Evolutionary conservation across 2,113 vertebrate genomes (phyloP).

Genomic region (Xiphophorus maculatus): DNA sequence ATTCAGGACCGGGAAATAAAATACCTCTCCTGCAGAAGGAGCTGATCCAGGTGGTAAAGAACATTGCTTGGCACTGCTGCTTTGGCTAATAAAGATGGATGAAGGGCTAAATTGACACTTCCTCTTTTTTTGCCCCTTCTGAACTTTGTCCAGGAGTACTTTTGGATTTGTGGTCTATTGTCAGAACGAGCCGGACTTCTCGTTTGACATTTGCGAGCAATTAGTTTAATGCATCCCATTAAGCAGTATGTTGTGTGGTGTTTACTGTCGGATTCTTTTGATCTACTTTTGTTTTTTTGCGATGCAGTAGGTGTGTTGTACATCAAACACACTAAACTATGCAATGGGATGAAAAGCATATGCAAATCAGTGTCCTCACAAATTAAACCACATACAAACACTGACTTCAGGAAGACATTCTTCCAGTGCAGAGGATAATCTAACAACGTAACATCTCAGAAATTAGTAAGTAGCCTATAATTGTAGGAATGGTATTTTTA

Average conservation of each 20-base stretch:
- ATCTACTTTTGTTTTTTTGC: constrained; percentile 6
- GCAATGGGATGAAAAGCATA: neutral
- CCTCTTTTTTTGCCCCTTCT: constrained; percentile 28
- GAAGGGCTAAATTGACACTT: constrained; percentile 26
- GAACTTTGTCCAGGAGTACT: constrained; percentile 38
- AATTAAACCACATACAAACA: constrained; percentile 3
- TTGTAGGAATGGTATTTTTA: too few species aligned
- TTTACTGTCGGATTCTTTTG: constrained; percentile 26
- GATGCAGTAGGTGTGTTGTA: neutral
- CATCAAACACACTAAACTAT: neutral
- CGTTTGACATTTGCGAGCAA: constrained; percentile 40
- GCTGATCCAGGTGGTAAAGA: constrained; percentile 20
- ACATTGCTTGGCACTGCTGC: constrained; percentile 44
- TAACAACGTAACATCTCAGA: neutral
- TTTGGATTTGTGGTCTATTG: constrained; percentile 29
- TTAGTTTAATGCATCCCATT: constrained; percentile 30
- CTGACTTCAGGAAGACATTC: neutral
- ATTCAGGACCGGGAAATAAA: too few species aligned
- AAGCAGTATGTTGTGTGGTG: constrained; percentile 26
- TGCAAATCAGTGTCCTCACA: neutral
- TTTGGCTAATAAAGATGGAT: constrained; percentile 46
- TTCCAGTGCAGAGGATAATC: neutral
- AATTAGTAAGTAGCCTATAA: too few species aligned
- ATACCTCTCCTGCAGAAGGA: constrained; percentile 7
- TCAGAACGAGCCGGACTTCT: constrained; percentile 32